A percentile compares a stretch with the other conserved stretches of the same genome.
Evolutionary conservation across 2,888 invertebrate genomes (phyloP).

Genomic region (Caenorhabditis parvicauda): DNA sequence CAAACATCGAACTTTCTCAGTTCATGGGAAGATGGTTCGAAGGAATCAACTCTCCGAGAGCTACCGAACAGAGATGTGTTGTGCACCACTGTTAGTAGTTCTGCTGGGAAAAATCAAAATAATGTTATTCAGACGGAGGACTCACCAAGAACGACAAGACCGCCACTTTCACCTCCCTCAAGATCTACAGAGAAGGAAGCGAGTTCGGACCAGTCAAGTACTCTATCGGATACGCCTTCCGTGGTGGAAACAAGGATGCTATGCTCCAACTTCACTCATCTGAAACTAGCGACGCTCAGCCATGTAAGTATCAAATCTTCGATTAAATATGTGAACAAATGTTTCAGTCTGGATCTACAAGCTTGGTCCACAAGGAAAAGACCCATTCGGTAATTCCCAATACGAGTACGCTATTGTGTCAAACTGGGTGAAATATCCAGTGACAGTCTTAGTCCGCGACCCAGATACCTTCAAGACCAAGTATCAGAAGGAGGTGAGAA

Average conservation of each 20-base stretch:
- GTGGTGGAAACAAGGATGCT: constrained; percentile 62
- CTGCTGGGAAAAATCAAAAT: too few relatives aligned
- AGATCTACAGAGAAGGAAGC: constrained; percentile 63
- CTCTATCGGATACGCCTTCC: constrained; percentile 63
- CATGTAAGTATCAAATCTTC: constrained; percentile 42
- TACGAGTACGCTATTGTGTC: constrained; percentile 63
- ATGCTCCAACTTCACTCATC: constrained; percentile 62
- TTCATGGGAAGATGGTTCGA: constrained; percentile 63
- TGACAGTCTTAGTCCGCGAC: constrained; percentile 62
- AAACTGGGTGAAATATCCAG: constrained; percentile 64
- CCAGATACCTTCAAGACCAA: constrained; percentile 62
- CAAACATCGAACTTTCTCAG: constrained; percentile 60
- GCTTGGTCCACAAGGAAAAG: constrained; percentile 62
- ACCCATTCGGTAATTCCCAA: constrained; percentile 63
- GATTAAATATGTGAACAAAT: background rate
- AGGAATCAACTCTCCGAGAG: constrained; percentile 59
- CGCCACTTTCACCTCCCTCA: constrained; percentile 63
- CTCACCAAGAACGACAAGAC: constrained; percentile 63
- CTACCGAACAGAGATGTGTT: constrained; percentile 62
- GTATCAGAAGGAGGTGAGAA: constrained; percentile 47
- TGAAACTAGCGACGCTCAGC: constrained; percentile 61
- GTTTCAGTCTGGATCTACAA: constrained; percentile 63
- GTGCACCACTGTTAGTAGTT: constrained; percentile 63
- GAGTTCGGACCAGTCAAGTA: constrained; percentile 62
- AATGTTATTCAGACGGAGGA: constrained; percentile 60